Evolutionary conservation across 1,140 invertebrate species (phyloP).

Genomic region (Tenebrio molitor): DNA sequence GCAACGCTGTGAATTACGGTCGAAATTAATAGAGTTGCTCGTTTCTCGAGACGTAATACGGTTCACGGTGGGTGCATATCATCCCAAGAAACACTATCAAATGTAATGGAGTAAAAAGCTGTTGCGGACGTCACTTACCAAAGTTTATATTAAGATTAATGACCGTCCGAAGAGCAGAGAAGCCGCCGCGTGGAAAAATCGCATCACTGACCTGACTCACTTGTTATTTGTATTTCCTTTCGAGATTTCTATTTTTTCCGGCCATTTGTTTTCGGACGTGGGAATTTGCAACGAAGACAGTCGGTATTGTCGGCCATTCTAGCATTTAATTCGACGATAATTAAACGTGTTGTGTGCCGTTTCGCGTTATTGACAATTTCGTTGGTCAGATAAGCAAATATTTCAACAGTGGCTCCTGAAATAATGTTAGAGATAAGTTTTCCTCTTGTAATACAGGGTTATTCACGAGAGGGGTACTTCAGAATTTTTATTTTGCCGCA

Average conservation of each 20-base stretch:
- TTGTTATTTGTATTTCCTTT: conserved; percentile 11
- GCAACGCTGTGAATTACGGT: not conserved
- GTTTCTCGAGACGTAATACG: not conserved
- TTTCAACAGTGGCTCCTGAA: too few relatives aligned
- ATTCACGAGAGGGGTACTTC: too few relatives aligned
- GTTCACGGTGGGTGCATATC: not conserved
- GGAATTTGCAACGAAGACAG: conserved; percentile 8
- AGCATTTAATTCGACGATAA: too few relatives aligned
- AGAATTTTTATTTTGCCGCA: too few relatives aligned
- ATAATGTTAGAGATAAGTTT: too few relatives aligned
- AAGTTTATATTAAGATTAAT: conserved; percentile 44
- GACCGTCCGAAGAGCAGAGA: conserved; percentile 3
- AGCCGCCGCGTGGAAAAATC: conserved; percentile 19
- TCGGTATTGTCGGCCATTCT: too few relatives aligned
- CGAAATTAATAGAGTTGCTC: not conserved
- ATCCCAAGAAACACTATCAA: conserved; percentile 18
- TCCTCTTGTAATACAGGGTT: too few relatives aligned
- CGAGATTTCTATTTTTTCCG: conserved; percentile 11
- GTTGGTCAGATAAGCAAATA: too few relatives aligned
- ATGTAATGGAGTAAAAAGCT: conserved; percentile 47
- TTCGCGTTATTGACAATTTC: too few relatives aligned
- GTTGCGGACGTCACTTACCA: conserved; percentile 40
- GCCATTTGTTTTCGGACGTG: not conserved
- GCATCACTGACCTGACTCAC: conserved; percentile 2
- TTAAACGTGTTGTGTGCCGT: too few relatives aligned